phyloP scores from a whole-genome alignment of 2,888 invertebrate species.

The Drosophila paucipuncta region DNA sequence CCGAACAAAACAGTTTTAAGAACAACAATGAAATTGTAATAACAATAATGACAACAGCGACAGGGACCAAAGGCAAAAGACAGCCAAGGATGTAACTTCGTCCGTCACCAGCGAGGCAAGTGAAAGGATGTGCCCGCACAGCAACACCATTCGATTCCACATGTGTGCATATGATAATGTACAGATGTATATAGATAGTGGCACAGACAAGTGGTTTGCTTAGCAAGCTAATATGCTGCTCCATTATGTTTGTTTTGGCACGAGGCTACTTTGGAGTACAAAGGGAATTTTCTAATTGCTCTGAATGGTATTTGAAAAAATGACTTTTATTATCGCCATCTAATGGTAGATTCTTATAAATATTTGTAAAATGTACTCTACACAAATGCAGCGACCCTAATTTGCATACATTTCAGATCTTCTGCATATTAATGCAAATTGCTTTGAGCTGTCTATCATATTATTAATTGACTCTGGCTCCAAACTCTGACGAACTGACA shows the following conservation, averaged over 20 bases:
- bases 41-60: slow-evolving; percentile 60
- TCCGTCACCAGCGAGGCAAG: slow-evolving; percentile 37
- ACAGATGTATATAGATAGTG: slow-evolving; percentile 36
- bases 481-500: slow-evolving; percentile 37
- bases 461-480: slow-evolving; percentile 70
- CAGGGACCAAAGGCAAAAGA: slow-evolving; percentile 23
- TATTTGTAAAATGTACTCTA: neutral
- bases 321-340: neutral
- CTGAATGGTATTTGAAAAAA: neutral
- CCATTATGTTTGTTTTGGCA: slow-evolving; percentile 18
- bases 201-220: slow-evolving; percentile 26
- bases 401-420: slow-evolving; percentile 44
- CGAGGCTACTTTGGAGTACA: slow-evolving; percentile 7
- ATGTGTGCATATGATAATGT: slow-evolving; percentile 34
- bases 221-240: slow-evolving; percentile 31
- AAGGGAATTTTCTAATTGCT: neutral
- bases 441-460: slow-evolving; percentile 59
- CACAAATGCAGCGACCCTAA: slow-evolving; percentile 28
- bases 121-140: slow-evolving; percentile 19
- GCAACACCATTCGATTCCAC: neutral
- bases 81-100: slow-evolving; percentile 48
- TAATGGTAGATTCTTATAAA: neutral
- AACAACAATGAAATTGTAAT: slow-evolving; percentile 67
- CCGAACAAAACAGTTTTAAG: slow-evolving; percentile 48
- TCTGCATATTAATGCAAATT: slow-evolving; percentile 68